These are phyloP conservation scores for Siniperca chuatsi DNA, from an alignment of 2,113 vertebrate genomes.

Conservation along the genomic window DNA sequence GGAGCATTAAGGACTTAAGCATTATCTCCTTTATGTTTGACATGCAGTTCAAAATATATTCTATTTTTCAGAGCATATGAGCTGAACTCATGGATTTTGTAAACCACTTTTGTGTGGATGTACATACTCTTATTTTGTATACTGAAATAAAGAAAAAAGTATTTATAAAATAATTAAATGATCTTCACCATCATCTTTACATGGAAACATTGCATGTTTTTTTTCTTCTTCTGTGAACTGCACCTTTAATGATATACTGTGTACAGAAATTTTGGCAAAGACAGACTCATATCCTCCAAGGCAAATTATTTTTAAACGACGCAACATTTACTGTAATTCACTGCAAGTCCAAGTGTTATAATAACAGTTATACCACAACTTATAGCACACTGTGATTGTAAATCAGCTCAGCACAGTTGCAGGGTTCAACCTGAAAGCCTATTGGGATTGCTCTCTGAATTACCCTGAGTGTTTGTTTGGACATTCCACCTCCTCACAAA, in stretches of 20 bases:
- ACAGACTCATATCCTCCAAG: conserved; percentile 23
- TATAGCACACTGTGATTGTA: conserved; percentile 34
- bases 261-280: conserved; percentile 21
- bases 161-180: conserved; percentile 95
- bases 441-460: conserved; percentile 46
- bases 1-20: conserved; percentile 63
- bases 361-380: conserved; percentile 63
- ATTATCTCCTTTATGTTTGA: conserved; percentile 71
- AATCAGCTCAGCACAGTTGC: conserved; percentile 63
- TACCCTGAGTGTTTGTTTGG: conserved; percentile 75
- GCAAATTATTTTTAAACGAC: conserved; percentile 40
- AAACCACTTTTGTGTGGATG: conserved; percentile 93
- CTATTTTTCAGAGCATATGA: conserved; percentile 77
- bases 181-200: conserved; percentile 75
- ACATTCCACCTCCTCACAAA: conserved; percentile 73
- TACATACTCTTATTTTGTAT: conserved; percentile 94
- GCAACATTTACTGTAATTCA: conserved; percentile 53
- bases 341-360: conserved; percentile 62
- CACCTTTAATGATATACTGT: neutral
- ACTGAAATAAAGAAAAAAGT: conserved; percentile 92
- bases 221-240: conserved; percentile 4
- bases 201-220: conserved; percentile 24
- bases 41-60: conserved; percentile 75
- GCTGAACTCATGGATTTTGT: conserved; percentile 82
- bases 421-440: conserved; percentile 52